Conservation (phyloP, 2,113 vertebrate genomes). For the Rhagologus leucostigma region DNA sequence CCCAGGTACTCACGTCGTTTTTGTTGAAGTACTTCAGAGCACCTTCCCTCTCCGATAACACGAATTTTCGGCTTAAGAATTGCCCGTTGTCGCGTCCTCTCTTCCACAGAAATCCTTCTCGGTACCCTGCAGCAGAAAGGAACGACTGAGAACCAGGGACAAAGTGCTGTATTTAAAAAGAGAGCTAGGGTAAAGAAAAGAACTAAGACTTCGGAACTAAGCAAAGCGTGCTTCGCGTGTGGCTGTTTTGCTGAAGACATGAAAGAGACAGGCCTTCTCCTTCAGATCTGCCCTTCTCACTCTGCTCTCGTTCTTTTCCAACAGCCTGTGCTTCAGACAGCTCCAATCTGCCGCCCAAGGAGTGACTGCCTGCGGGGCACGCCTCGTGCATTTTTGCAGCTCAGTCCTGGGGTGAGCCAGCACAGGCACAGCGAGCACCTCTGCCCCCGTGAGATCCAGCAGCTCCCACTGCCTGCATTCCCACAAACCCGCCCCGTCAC, state of each 20-base stretch:
- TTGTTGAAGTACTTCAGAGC: slow-evolving; percentile 96
- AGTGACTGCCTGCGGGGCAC: not conserved
- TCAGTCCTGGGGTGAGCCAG: not conserved
- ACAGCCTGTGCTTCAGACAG: not conserved
- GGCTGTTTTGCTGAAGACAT: not conserved
- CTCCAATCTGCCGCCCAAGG: rapidly evolving
- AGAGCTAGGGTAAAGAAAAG: not conserved
- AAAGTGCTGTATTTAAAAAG: not conserved
- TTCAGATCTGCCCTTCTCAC: not conserved
- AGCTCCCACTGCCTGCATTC: not conserved
- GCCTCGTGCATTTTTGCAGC: rapidly evolving
- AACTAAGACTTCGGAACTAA: not conserved
- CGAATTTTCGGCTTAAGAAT: slow-evolving; percentile 91
- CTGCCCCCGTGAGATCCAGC: not conserved
- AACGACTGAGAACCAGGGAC: not conserved
- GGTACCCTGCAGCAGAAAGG: slow-evolving; percentile 79
- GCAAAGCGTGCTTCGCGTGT: not conserved
- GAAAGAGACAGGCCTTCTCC: not conserved
- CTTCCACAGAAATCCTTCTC: slow-evolving; percentile 96
- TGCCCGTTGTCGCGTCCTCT: slow-evolving; percentile 93
- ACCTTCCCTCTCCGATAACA: slow-evolving; percentile 90
- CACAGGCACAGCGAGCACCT: not conserved
- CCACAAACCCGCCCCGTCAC: rapidly evolving
- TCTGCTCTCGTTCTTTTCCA: not conserved
- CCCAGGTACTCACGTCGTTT: slow-evolving; percentile 81